A percentile compares a stretch with the other conserved stretches of the same genome.
Conservation (phyloP, 2,888 invertebrate genomes). For the Caenorhabditis zanzibari region DNA sequence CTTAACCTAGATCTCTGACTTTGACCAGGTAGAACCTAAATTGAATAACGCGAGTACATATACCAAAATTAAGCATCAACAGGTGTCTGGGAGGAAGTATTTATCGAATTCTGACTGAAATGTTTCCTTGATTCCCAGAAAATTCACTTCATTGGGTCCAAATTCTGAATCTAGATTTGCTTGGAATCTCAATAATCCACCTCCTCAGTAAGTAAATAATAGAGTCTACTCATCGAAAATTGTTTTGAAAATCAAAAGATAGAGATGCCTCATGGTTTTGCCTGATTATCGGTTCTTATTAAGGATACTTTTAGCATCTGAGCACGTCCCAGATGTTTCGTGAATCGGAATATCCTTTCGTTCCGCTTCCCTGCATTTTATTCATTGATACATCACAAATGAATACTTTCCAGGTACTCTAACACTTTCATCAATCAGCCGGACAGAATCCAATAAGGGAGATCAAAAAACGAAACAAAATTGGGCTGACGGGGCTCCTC, state of each 20-base stretch:
- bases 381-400: background rate
- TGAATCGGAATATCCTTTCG: background rate
- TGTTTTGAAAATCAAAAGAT: background rate
- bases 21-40: background rate
- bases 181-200: background rate
- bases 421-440: too few species aligned
- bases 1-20: background rate
- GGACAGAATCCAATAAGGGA: conserved; percentile 18
- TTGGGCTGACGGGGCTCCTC: background rate
- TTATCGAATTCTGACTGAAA: background rate
- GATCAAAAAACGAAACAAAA: conserved; percentile 12
- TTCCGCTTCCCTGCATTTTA: background rate
- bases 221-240: background rate
- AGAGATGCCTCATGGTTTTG: background rate
- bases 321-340: background rate
- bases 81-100: background rate
- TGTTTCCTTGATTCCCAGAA: background rate
- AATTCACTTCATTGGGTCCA: background rate
- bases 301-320: background rate
- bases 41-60: background rate
- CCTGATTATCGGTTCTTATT: background rate
- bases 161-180: background rate
- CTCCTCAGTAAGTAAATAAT: background rate
- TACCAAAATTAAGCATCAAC: background rate
- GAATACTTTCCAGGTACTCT: background rate